Base-by-base conservation (phyloP, 2,888 invertebrate species). In the Philhelius pedissequus region DNA sequence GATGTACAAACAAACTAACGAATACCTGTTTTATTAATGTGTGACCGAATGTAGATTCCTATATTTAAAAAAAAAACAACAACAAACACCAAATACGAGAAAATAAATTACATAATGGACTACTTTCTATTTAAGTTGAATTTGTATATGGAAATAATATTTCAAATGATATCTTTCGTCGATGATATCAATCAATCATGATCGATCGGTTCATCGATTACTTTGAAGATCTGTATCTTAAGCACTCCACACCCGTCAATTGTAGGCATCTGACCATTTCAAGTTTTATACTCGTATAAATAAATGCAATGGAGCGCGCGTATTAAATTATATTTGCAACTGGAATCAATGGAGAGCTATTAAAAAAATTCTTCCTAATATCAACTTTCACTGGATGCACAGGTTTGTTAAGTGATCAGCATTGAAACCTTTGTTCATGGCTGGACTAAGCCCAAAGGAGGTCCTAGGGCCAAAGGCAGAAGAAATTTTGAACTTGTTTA, bases 341-440 rank as follows among this genome's bases (percentile, higher is more conserved):
- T 54, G n/a, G 7, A 50, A 50, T 62, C 27, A 15, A 27, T 62
- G n/a, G 60, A 62, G 25, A 43, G 40, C 69, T 78, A 74, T 83
- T 78, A 56, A 56, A 50, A 74, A 66, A 64, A 83, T 75, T 83
- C 74, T 70, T 79, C 69, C 83, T 66, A 64, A 74, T 75, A 83
- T 83, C 78, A 70, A 79, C 83, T 83, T 83, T 83, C 83, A 74
- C 83, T 66, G 20, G 25, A 20, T 13, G 40, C 25, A 62, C 43
- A 18, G 27, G 60, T 62, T 58, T 62, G 11, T 27, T 6, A 27
- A 43, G 40, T 27, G 5, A 38, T n/a, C 9, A 60, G 11, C 43
- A 18, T 1, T n/a, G 3, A 56, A 32, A 56, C 56, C 32, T 56
- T 56, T 32, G 20, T 7, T 18, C 56, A 56, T 18, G 56, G 18